Percentiles rank a stretch among this genome's conserved stretches.
Conservation (phyloP, 2,113 vertebrate genomes). For the cattle (Bos taurus) region ARS-UCD2.0 NC_037353.1:39738001-39738500, state of each 20-base stretch:
- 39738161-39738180: background rate
- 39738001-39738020: background rate
- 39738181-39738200: background rate
- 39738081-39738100: background rate
- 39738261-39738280: background rate
- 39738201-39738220: background rate
- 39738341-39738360: background rate
- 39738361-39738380: accelerated
- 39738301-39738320: background rate
- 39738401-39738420: background rate
- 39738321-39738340: background rate
- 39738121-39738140: background rate
- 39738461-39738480: background rate
- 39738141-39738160: background rate
- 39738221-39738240: background rate
- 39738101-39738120: background rate
- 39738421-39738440: background rate
- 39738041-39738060: background rate
- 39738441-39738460: background rate
- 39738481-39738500: background rate
- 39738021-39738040: background rate
- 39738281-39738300: background rate
- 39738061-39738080: background rate
- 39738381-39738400: background rate
- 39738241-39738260: background rate